These are phyloP conservation scores for Yoshiicerus persimilis DNA, from an alignment of 1,140 invertebrate species.

Conservation along the genomic window DNA sequence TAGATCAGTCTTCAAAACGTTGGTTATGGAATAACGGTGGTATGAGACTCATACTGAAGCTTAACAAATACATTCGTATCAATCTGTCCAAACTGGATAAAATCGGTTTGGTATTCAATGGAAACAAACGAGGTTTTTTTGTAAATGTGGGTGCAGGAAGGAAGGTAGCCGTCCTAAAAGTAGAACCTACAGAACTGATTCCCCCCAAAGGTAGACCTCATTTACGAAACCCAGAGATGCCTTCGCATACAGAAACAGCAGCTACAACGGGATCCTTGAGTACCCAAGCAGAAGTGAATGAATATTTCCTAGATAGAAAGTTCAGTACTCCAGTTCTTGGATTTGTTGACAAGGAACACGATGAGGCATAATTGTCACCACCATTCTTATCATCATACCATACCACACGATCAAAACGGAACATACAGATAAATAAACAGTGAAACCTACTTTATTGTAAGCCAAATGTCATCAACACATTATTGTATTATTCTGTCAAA, in stretches of 20 bases:
- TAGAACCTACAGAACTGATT: background rate
- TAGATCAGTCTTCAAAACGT: background rate
- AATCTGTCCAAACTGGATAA: background rate
- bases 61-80: constrained; percentile 18
- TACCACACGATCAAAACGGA: no score
- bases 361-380: background rate
- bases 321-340: background rate
- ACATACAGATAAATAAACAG: background rate
- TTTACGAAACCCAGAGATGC: background rate
- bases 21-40: constrained; percentile 30
- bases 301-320: background rate
- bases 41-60: constrained; percentile 1
- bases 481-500: no score
- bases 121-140: constrained; percentile 15
- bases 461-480: no score
- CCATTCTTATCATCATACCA: background rate
- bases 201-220: background rate
- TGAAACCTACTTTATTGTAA: no score
- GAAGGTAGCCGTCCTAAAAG: background rate
- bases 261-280: background rate
- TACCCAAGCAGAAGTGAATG: background rate
- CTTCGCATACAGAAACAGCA: background rate
- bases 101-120: constrained; percentile 19
- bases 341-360: background rate
- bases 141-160: constrained; percentile 23